Percentiles rank a stretch among this genome's conserved stretches.
phyloP scores from a whole-genome alignment of 2,888 invertebrate species.

The Galeopsomyia nigrocyanea region DNA sequence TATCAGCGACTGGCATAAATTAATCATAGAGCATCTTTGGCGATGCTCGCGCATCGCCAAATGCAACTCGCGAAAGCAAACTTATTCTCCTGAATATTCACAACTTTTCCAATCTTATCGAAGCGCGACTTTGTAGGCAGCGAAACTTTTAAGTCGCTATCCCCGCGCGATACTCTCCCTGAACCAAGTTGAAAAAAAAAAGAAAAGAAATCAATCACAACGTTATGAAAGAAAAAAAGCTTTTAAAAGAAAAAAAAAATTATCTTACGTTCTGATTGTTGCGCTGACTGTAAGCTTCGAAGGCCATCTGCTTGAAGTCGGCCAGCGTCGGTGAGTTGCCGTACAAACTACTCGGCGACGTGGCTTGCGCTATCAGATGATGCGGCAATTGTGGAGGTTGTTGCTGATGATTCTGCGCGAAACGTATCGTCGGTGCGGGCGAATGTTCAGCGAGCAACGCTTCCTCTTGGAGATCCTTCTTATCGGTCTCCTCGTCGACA shows the following conservation, averaged over 20 bases:
- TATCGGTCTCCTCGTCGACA: conserved; percentile 56
- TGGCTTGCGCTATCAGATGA: background rate
- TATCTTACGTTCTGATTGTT: conserved; percentile 63
- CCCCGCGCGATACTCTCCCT: too few relatives aligned
- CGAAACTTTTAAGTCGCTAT: background rate
- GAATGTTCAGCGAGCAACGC: conserved; percentile 55
- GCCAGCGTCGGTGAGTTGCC: conserved; percentile 62
- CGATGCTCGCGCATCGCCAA: background rate
- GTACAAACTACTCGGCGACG: conserved; percentile 48
- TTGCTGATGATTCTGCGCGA: conserved; percentile 39
- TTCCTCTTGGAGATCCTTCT: conserved; percentile 48
- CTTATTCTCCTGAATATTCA: background rate
- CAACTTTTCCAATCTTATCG: background rate
- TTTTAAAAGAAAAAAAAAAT: background rate
- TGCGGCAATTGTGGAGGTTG: conserved; percentile 17
- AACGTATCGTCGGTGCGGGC: conserved; percentile 56
- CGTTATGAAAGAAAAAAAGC: background rate
- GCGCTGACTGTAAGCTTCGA: conserved; percentile 65
- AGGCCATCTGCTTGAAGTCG: conserved; percentile 66
- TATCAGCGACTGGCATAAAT: too few relatives aligned
- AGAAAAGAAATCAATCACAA: too few relatives aligned
- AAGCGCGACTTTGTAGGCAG: background rate
- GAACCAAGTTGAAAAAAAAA: too few relatives aligned
- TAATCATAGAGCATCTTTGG: too few relatives aligned
- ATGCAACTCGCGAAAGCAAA: background rate